Evolutionary conservation across 2,888 invertebrate genomes (phyloP).

Genomic region (Trachelus stipa): DNA sequence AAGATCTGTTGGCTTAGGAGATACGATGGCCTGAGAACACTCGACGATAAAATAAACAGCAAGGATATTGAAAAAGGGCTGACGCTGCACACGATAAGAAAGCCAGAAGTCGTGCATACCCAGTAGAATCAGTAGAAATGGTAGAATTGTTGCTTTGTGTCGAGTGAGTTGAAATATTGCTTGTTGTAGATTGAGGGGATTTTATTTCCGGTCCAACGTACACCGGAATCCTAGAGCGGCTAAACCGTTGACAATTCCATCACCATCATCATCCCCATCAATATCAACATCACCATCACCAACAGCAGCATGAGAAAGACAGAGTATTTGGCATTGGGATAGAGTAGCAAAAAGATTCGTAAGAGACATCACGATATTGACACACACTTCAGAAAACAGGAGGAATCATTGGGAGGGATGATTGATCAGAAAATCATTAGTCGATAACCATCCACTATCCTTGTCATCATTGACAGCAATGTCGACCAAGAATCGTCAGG

Average conservation of each 20-base stretch:
- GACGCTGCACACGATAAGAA: background rate
- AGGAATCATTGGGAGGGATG: background rate
- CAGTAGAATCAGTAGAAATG: slow-evolving; percentile 64
- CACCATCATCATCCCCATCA: slow-evolving; percentile 69
- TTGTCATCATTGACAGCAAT: too few relatives aligned
- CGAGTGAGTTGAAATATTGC: slow-evolving; percentile 64
- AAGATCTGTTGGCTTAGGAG: background rate
- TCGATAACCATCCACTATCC: background rate
- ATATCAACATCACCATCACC: slow-evolving; percentile 11
- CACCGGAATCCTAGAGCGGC: slow-evolving; percentile 80
- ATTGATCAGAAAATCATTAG: background rate
- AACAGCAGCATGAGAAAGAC: background rate
- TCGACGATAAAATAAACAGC: background rate
- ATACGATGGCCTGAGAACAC: background rate
- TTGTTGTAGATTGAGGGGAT: slow-evolving; percentile 69
- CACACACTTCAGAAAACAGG: background rate
- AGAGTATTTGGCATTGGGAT: background rate
- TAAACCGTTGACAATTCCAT: slow-evolving; percentile 65
- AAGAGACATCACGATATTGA: slow-evolving; percentile 33
- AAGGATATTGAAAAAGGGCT: background rate
- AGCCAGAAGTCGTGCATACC: slow-evolving; percentile 50
- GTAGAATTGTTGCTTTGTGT: slow-evolving; percentile 65
- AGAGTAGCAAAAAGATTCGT: slow-evolving; percentile 47
- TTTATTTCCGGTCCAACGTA: slow-evolving; percentile 75
- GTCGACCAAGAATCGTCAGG: background rate